These are phyloP conservation scores for Meteorus sp. DNA, from an alignment of 1,140 invertebrate species.

Conservation along the genomic window DNA sequence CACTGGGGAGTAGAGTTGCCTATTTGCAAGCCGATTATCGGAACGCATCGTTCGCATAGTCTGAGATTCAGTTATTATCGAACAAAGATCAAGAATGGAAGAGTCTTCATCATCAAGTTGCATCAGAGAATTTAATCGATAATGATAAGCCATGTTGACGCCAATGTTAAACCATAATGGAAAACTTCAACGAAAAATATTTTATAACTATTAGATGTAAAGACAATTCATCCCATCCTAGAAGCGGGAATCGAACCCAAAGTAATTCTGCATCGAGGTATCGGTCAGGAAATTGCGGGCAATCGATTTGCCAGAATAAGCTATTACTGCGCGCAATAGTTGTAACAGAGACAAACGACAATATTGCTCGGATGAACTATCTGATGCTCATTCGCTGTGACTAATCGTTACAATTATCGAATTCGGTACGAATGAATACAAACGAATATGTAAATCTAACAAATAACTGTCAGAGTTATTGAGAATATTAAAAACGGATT, in stretches of 20 bases:
- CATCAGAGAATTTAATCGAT: too few species aligned
- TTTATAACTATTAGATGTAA: too few species aligned
- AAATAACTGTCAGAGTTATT: too few species aligned
- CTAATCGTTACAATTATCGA: conserved; percentile 25
- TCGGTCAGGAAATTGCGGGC: not conserved
- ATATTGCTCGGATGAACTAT: not conserved
- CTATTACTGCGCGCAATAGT: not conserved
- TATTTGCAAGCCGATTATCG: conserved; percentile 20
- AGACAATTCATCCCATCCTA: conserved; percentile 3
- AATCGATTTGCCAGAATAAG: not conserved
- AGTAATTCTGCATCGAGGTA: not conserved
- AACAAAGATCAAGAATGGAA: too few species aligned
- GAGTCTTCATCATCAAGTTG: too few species aligned
- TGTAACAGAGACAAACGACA: not conserved
- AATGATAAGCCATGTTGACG: too few species aligned
- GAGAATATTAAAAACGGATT: not conserved
- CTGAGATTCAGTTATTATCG: not conserved
- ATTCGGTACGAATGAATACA: conserved; percentile 14
- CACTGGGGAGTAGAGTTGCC: conserved; percentile 7
- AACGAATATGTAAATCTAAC: too few species aligned
- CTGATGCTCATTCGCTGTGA: conserved; percentile 15
- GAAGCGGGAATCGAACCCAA: not conserved
- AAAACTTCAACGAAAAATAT: too few species aligned
- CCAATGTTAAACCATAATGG: too few species aligned
- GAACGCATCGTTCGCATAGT: too few species aligned